phyloP scores from a whole-genome alignment of 2,888 invertebrate genomes.

The Pammene fasciana region DNA sequence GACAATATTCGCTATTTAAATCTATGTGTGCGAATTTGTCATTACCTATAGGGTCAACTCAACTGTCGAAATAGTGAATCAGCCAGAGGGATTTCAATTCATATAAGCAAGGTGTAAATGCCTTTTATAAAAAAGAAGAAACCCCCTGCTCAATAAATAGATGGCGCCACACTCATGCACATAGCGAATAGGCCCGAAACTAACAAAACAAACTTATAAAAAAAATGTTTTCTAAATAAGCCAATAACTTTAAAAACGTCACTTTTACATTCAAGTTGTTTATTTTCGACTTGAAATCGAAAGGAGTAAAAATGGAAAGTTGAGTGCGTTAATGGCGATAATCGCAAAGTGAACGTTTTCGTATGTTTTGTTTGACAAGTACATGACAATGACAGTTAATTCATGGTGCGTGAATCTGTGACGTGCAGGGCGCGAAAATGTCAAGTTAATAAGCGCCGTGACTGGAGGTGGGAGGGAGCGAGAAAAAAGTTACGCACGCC shows the following conservation, averaged over 20 bases:
- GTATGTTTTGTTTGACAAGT: constrained; percentile 65
- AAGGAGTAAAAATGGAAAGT: constrained; percentile 66
- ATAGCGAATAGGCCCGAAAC: too few species aligned
- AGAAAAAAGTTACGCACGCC: constrained; percentile 38
- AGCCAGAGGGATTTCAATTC: too few species aligned
- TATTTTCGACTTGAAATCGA: constrained; percentile 49
- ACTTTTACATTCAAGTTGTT: constrained; percentile 32
- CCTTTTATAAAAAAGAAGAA: too few species aligned
- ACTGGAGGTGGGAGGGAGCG: constrained; percentile 23
- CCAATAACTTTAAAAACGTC: constrained; percentile 10
- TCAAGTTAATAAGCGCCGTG: constrained; percentile 32
- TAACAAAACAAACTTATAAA: background rate
- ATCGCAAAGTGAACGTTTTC: constrained; percentile 66
- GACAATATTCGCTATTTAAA: too few species aligned
- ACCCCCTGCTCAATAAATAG: too few species aligned
- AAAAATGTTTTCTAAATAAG: background rate
- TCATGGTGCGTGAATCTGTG: constrained; percentile 41
- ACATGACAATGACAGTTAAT: constrained; percentile 52
- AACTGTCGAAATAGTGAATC: too few species aligned
- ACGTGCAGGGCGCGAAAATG: constrained; percentile 30
- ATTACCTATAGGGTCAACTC: too few species aligned
- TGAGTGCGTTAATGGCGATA: constrained; percentile 62
- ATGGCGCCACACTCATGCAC: too few species aligned
- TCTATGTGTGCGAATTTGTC: too few species aligned
- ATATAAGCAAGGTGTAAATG: too few species aligned